phyloP scores from a whole-genome alignment of 2,113 vertebrate genomes.

The Barnardius zonarius region DNA sequence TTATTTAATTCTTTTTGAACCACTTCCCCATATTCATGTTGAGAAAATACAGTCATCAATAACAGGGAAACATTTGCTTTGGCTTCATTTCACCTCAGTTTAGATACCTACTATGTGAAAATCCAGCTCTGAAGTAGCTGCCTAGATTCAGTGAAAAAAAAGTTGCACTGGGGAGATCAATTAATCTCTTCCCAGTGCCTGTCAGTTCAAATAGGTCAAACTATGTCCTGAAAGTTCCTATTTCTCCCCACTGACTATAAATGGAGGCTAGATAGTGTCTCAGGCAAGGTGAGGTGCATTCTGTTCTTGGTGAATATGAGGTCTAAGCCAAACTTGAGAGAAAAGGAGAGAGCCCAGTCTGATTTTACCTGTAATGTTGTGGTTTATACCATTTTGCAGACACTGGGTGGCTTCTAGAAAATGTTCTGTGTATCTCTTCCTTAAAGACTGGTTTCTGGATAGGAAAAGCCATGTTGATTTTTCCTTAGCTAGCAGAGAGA shows the following conservation, averaged over 20 bases:
- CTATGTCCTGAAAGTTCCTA: not conserved
- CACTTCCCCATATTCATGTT: not conserved
- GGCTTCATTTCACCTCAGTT: not conserved
- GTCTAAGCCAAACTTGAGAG: not conserved
- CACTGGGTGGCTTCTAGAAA: constrained; percentile 71
- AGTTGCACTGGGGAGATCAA: not conserved
- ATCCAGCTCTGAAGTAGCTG: not conserved
- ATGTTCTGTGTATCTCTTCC: constrained; percentile 64
- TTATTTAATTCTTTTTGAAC: not conserved
- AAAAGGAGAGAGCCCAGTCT: not conserved
- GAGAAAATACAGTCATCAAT: not conserved
- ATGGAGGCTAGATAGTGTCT: not conserved
- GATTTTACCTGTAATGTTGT: constrained; percentile 75
- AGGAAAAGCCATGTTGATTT: constrained; percentile 75
- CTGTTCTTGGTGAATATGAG: not conserved
- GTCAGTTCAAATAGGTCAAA: not conserved
- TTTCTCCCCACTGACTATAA: not conserved
- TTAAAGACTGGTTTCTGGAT: constrained; percentile 75
- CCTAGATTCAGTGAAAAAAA: not conserved
- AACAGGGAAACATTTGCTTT: not conserved
- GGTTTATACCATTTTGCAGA: constrained; percentile 31
- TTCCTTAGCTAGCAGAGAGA: constrained; percentile 47
- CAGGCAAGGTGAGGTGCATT: not conserved
- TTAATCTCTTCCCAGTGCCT: not conserved
- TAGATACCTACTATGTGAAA: not conserved